Evolutionary conservation across 2,113 vertebrate genomes (phyloP).

Genomic region (Trachemys scripta): DNA sequence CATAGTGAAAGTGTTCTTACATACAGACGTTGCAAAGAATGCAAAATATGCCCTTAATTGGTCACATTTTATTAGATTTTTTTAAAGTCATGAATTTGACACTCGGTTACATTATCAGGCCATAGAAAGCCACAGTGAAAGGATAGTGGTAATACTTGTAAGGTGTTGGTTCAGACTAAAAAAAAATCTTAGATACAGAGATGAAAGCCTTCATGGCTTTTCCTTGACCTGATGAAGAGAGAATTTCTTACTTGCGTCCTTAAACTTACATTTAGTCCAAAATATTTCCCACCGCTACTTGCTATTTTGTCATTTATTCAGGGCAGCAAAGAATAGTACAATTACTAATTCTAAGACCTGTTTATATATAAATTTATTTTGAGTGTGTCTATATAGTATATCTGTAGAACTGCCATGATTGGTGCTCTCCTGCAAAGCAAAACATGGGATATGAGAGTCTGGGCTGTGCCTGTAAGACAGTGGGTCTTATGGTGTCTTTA

Average conservation of each 20-base stretch:
- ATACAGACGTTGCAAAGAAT: rapidly evolving
- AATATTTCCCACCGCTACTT: background rate
- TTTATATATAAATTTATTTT: background rate
- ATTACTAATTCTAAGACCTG: rapidly evolving
- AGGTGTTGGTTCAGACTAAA: background rate
- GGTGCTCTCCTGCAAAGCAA: background rate
- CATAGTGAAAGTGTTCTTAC: rapidly evolving
- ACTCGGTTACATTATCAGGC: background rate
- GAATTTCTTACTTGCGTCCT: background rate
- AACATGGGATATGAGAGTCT: background rate
- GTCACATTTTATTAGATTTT: background rate
- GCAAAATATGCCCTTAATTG: background rate
- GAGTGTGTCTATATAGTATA: background rate
- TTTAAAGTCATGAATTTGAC: background rate
- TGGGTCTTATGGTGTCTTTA: background rate
- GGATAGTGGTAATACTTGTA: background rate
- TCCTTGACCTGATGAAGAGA: background rate
- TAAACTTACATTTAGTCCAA: background rate
- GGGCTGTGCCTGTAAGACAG: background rate
- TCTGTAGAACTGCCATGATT: background rate
- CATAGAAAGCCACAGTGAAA: rapidly evolving
- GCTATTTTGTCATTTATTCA: background rate
- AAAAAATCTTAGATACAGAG: background rate
- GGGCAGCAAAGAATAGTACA: background rate
- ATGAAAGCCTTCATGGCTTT: background rate